A percentile compares a stretch with the other conserved stretches of the same genome.
Conservation (phyloP, 2,113 vertebrate species). For the Chlamydotis undulata region DNA sequence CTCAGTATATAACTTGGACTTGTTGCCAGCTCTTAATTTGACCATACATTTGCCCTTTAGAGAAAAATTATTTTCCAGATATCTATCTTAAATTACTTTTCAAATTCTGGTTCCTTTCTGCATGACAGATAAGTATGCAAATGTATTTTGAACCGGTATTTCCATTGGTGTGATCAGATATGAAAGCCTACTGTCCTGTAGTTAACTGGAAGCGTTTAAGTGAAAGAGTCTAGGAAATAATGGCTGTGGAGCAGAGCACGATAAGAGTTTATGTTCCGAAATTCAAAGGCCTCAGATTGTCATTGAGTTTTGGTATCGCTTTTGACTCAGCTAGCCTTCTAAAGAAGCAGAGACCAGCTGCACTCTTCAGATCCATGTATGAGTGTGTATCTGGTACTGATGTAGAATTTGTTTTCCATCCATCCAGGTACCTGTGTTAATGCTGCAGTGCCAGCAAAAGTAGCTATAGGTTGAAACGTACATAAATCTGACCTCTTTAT, state of each 20-base stretch:
- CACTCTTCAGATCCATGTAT: not conserved
- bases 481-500: not conserved
- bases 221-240: not conserved
- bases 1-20: not conserved
- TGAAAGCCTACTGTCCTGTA: not conserved
- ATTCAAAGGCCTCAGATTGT: not conserved
- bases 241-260: not conserved
- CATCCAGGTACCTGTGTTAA: not conserved
- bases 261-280: not conserved
- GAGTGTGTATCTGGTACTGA: not conserved
- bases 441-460: not conserved
- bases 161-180: not conserved
- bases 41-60: not conserved
- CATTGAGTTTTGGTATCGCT: not conserved
- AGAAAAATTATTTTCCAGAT: not conserved
- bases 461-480: rapidly evolving
- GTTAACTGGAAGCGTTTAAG: not conserved
- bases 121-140: not conserved
- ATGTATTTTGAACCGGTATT: not conserved
- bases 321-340: not conserved
- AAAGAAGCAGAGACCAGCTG: not conserved
- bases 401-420: not conserved
- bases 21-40: not conserved
- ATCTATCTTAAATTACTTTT: not conserved
- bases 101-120: not conserved